These are phyloP conservation scores for Menidia menidia DNA, from an alignment of 2,797 vertebrate genomes.

Conservation along the genomic window DNA sequence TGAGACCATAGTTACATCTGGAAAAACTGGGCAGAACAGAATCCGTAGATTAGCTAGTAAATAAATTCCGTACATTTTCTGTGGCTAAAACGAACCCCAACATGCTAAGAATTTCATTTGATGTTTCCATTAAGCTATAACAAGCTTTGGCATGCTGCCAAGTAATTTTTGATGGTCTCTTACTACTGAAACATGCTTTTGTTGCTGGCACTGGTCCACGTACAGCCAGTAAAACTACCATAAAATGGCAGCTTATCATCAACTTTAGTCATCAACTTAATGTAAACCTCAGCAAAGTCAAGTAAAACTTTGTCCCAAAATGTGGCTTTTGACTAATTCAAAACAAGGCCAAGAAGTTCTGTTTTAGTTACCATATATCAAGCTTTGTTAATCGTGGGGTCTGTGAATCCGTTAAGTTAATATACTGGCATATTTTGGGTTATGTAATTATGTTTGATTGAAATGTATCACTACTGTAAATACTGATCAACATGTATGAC, in stretches of 20 bases:
- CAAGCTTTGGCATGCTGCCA: slow-evolving; percentile 54
- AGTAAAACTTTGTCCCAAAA: slow-evolving; percentile 4
- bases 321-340: not conserved
- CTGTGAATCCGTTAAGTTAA: not conserved
- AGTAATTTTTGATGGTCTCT: slow-evolving; percentile 35
- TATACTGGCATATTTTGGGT: not conserved
- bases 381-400: not conserved
- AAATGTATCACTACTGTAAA: not conserved
- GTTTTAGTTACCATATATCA: not conserved
- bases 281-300: slow-evolving; percentile 5
- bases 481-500: not conserved
- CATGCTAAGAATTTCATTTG: slow-evolving; percentile 69
- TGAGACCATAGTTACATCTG: slow-evolving; percentile 71
- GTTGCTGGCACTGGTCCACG: slow-evolving; percentile 37
- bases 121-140: slow-evolving; percentile 73
- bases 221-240: slow-evolving; percentile 26
- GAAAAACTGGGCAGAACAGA: slow-evolving; percentile 64
- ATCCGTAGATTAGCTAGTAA: slow-evolving; percentile 62
- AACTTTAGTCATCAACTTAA: slow-evolving; percentile 14
- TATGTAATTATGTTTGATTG: not conserved
- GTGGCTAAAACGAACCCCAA: slow-evolving; percentile 64
- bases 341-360: not conserved
- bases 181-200: slow-evolving; percentile 48
- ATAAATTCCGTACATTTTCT: slow-evolving; percentile 81
- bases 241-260: slow-evolving; percentile 11